These are phyloP conservation scores for Brachionus rotundiformis DNA, from an alignment of 1,140 invertebrate species.

Conservation along the genomic window DNA sequence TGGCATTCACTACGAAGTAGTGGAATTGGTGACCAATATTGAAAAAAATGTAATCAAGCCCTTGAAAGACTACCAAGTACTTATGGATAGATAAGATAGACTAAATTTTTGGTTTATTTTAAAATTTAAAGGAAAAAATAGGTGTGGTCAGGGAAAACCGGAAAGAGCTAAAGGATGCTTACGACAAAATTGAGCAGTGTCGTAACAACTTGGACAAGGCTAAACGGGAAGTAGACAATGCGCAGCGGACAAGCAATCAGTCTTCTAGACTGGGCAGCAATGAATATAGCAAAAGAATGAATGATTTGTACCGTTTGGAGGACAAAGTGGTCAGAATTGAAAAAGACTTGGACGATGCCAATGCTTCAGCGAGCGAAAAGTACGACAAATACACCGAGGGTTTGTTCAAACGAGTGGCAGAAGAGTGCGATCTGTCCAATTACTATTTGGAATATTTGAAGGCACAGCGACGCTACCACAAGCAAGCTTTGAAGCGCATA, in stretches of 20 bases:
- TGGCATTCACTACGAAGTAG: neutral
- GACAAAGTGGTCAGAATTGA: constrained; percentile 22
- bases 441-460: constrained; percentile 47
- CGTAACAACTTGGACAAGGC: constrained; percentile 44
- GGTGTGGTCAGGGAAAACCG: neutral
- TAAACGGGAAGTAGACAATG: constrained; percentile 30
- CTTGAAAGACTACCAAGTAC: constrained; percentile 37
- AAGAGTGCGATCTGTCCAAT: constrained; percentile 40
- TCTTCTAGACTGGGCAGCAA: constrained; percentile 11
- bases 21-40: constrained; percentile 12
- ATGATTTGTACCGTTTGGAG: constrained; percentile 32
- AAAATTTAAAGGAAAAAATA: constrained; percentile 22
- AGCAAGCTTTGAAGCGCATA: constrained; percentile 17
- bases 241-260: neutral
- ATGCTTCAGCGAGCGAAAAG: constrained; percentile 25
- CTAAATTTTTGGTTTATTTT: neutral
- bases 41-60: constrained; percentile 20
- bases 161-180: constrained; percentile 44
- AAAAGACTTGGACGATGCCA: constrained; percentile 46
- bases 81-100: too few species aligned
- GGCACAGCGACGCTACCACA: constrained; percentile 5
- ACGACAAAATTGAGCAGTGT: constrained; percentile 37
- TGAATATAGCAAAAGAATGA: neutral
- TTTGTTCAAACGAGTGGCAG: constrained; percentile 46
- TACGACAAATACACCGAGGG: constrained; percentile 50